Conservation (phyloP, 2,113 vertebrate genomes). For the Pheucticus melanocephalus region DNA sequence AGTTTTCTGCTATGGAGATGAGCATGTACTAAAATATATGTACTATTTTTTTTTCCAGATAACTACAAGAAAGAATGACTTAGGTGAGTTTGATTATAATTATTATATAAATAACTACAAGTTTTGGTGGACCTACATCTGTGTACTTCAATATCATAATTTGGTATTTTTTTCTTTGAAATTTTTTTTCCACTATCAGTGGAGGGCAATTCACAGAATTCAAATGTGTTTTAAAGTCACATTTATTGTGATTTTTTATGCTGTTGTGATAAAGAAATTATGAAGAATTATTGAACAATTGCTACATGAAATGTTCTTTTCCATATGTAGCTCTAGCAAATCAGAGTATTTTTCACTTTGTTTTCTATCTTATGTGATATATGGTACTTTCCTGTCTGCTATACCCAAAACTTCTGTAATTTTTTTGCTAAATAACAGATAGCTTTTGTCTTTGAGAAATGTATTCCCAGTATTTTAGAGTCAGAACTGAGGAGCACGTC, state of each 20-base stretch:
- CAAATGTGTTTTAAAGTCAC: background rate
- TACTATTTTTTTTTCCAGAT: background rate
- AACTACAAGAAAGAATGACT: conserved; percentile 20
- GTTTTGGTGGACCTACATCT: background rate
- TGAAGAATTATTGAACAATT: background rate
- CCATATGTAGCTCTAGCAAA: background rate
- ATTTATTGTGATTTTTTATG: background rate
- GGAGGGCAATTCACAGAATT: background rate
- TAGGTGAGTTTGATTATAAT: conserved; percentile 50
- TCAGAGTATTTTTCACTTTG: background rate
- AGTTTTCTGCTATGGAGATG: background rate
- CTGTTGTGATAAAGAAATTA: background rate
- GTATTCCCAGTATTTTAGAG: background rate
- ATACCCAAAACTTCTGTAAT: background rate
- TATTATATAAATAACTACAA: background rate
- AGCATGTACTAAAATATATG: background rate
- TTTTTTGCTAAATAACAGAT: background rate
- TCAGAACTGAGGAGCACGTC: background rate
- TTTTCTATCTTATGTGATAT: background rate
- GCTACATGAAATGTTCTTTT: background rate
- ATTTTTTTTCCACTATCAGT: background rate
- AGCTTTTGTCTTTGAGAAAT: background rate
- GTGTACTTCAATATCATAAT: background rate
- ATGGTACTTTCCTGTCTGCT: background rate
- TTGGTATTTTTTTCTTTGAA: background rate